These are phyloP conservation scores for Drosophila neonasuta DNA, from an alignment of 2,888 invertebrate species.

Conservation along the genomic window DNA sequence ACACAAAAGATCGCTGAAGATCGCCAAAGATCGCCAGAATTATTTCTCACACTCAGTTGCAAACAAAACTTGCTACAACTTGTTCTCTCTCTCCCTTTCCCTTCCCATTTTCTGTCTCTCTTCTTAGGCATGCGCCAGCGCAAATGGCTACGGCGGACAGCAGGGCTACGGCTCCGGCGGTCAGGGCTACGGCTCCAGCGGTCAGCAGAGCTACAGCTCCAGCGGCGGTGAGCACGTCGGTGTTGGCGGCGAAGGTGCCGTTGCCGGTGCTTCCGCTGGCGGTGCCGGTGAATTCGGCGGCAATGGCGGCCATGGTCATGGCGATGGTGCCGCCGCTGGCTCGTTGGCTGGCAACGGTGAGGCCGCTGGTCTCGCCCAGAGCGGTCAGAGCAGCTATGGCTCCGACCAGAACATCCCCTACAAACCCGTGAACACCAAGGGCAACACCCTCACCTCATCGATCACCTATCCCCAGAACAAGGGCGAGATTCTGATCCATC, in stretches of 20 bases:
- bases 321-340: conserved; percentile 37
- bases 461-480: conserved; percentile 80
- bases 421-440: conserved; percentile 75
- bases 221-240: conserved; percentile 16
- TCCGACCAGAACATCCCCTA: conserved; percentile 74
- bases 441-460: conserved; percentile 76
- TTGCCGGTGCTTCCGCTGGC: conserved; percentile 52
- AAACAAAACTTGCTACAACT: not conserved
- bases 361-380: conserved; percentile 52
- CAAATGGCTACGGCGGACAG: conserved; percentile 54
- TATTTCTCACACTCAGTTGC: not conserved
- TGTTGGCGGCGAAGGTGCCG: conserved; percentile 46
- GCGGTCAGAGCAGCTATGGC: conserved; percentile 59
- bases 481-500: conserved; percentile 81
- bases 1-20: not conserved
- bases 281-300: conserved; percentile 16
- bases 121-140: conserved; percentile 65
- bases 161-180: conserved; percentile 55
- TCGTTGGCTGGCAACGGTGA: conserved; percentile 46
- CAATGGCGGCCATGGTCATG: conserved; percentile 20
- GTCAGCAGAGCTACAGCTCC: conserved; percentile 41
- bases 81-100: not conserved
- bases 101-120: not conserved
- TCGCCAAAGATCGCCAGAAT: not conserved
- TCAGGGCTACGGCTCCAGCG: conserved; percentile 53